These are phyloP conservation scores for Danio kyathit DNA, from an alignment of 2,797 vertebrate genomes.

Conservation along the genomic window DNA sequence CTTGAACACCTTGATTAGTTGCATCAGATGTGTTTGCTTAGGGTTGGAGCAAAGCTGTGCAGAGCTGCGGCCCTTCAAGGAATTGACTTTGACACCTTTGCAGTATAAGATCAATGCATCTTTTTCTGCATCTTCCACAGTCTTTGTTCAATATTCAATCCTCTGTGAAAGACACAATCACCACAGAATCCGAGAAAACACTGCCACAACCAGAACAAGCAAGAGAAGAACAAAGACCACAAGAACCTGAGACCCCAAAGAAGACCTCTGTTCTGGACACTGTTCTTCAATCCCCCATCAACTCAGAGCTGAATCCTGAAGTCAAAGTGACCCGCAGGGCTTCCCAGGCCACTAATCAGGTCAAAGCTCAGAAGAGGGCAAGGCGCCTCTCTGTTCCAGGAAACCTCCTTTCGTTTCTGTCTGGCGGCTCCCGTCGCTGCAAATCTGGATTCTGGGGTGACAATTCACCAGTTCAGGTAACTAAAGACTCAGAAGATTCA, in stretches of 20 bases:
- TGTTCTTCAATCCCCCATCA: slow-evolving; percentile 17
- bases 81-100: too few species aligned
- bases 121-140: slow-evolving; percentile 40
- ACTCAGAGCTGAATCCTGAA: background rate
- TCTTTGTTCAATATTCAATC: slow-evolving; percentile 56
- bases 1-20: too few species aligned
- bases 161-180: slow-evolving; percentile 27
- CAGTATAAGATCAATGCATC: too few species aligned
- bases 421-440: slow-evolving; percentile 46
- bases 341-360: slow-evolving; percentile 48
- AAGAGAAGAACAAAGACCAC: slow-evolving; percentile 23
- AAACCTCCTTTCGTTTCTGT: slow-evolving; percentile 60
- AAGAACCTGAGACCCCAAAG: slow-evolving; percentile 23
- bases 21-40: too few species aligned
- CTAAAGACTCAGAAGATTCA: slow-evolving; percentile 17
- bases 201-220: slow-evolving; percentile 5
- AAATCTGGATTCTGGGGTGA: slow-evolving; percentile 66
- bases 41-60: too few species aligned
- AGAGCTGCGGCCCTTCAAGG: too few species aligned
- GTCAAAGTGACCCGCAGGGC: slow-evolving; percentile 52
- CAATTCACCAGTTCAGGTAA: background rate
- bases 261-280: slow-evolving; percentile 2
- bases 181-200: background rate
- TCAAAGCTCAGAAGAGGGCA: slow-evolving; percentile 56
- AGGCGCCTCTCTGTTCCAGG: slow-evolving; percentile 64